Percentiles rank a stretch among this genome's conserved stretches.
These are phyloP conservation scores for Tetramorium parvispinum DNA, from an alignment of 1,140 invertebrate species.

Conservation along the genomic window DNA sequence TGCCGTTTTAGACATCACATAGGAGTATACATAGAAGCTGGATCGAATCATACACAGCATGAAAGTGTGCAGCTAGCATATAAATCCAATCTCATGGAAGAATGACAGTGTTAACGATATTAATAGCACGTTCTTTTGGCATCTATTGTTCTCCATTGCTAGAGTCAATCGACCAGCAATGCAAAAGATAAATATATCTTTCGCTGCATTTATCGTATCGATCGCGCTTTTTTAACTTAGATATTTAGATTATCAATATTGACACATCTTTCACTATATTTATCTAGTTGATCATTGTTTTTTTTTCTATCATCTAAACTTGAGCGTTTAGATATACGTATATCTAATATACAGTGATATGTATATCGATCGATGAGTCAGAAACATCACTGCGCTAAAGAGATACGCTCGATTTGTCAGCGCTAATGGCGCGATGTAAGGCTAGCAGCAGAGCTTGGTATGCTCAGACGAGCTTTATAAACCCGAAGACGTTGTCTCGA, in stretches of 20 bases:
- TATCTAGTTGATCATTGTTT: background rate
- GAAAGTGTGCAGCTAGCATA: background rate
- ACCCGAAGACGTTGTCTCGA: constrained; percentile 71
- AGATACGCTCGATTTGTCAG: constrained; percentile 68
- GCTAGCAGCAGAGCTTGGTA: constrained; percentile 19
- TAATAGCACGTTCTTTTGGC: background rate
- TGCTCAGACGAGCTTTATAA: constrained; percentile 65
- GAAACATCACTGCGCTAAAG: constrained; percentile 18
- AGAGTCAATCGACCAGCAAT: background rate
- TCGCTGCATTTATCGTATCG: background rate
- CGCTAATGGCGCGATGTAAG: constrained; percentile 34
- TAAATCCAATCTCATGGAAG: background rate
- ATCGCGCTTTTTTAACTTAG: background rate
- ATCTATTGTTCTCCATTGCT: background rate
- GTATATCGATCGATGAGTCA: constrained; percentile 45
- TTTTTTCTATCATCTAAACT: background rate
- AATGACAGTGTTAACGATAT: background rate
- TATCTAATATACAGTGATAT: constrained; percentile 18
- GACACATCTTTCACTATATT: background rate
- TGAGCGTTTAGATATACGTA: background rate
- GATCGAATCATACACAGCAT: background rate
- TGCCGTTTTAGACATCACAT: constrained; percentile 22
- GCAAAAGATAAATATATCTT: background rate
- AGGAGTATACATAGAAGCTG: background rate
- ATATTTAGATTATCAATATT: background rate